Evolutionary conservation across 2,888 invertebrate species (phyloP).

Genomic region (Heteromurus nitidus): DNA sequence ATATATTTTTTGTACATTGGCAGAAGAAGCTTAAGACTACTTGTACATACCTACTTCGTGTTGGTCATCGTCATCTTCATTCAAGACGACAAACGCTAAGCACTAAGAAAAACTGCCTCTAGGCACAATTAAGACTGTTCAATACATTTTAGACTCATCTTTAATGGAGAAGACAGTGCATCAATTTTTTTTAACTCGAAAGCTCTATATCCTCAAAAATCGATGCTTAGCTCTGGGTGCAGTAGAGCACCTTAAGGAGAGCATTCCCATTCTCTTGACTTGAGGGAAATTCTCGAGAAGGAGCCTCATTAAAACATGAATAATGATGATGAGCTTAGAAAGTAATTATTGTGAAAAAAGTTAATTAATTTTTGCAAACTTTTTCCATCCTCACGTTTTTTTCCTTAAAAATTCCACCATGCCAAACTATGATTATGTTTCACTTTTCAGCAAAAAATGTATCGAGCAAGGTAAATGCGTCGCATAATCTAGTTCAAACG

Average conservation of each 20-base stretch:
- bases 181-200: not conserved
- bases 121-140: not conserved
- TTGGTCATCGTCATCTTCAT: not conserved
- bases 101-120: not conserved
- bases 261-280: no score
- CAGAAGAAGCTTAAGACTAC: no score
- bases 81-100: not conserved
- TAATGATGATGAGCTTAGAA: constrained; percentile 1
- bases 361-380: not conserved
- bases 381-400: not conserved
- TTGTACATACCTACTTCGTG: no score
- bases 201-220: not conserved
- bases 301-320: not conserved
- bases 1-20: no score
- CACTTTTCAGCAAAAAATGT: no score
- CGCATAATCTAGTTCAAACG: no score
- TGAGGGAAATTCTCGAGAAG: not conserved
- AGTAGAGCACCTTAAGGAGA: constrained; percentile 3
- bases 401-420: no score
- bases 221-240: not conserved
- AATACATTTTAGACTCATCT: not conserved
- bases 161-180: not conserved
- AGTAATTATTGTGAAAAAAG: not conserved
- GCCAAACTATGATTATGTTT: no score
- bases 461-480: no score